Evolutionary conservation across 2,113 vertebrate species (phyloP).

Genomic region (Cichladusa arquata): DNA sequence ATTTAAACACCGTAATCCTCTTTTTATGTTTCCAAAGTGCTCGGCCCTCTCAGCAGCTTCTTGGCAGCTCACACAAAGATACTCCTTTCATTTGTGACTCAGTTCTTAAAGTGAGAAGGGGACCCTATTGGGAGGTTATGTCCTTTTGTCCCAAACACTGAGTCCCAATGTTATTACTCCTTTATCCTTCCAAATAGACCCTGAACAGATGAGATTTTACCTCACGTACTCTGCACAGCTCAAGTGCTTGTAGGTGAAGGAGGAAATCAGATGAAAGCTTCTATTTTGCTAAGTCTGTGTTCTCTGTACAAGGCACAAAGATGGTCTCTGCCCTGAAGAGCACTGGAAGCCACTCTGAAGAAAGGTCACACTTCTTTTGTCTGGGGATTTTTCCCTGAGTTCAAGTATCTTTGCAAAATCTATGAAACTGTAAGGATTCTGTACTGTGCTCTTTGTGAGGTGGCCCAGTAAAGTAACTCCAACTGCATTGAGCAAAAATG

Average conservation of each 20-base stretch:
- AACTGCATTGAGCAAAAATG: rapidly evolving
- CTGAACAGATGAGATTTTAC: background rate
- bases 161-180: background rate
- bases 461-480: background rate
- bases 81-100: background rate
- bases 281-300: background rate
- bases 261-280: conserved; percentile 2
- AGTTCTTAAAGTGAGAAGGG: background rate
- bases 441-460: background rate
- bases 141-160: background rate
- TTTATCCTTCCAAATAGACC: background rate
- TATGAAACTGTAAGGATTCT: background rate
- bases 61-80: background rate
- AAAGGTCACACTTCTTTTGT: background rate
- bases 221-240: background rate
- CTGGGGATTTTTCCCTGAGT: background rate
- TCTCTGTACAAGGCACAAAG: background rate
- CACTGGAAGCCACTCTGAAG: background rate
- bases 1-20: background rate
- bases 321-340: background rate
- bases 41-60: background rate
- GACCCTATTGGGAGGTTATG: background rate
- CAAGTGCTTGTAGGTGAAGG: background rate
- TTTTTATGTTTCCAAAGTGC: background rate
- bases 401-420: background rate